phyloP scores from a whole-genome alignment of 2,888 invertebrate species.

The Lithodes maja region DNA sequence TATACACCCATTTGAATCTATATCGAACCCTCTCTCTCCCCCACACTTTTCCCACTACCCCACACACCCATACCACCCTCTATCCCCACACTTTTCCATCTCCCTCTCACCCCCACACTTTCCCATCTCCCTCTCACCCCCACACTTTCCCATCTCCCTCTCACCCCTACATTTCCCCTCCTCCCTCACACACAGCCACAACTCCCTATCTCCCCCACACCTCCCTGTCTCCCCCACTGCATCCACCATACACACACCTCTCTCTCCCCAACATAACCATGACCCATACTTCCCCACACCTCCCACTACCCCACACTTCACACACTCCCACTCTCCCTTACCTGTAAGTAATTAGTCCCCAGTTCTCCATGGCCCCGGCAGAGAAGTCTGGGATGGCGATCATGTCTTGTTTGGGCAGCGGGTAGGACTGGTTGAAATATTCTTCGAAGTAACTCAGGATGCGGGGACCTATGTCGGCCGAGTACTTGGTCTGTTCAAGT shows the following conservation, averaged over 20 bases:
- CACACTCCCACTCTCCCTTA: conserved; percentile 73
- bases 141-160: too few relatives aligned
- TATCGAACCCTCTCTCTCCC: too few relatives aligned
- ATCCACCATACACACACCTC: not conserved
- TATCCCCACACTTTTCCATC: too few relatives aligned
- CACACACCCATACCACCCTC: too few relatives aligned
- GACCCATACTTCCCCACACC: not conserved
- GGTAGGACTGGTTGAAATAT: conserved; percentile 79
- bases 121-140: too few relatives aligned
- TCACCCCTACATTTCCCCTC: too few relatives aligned
- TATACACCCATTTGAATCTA: too few relatives aligned
- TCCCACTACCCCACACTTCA: not conserved
- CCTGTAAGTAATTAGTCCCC: conserved; percentile 84
- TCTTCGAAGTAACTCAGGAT: conserved; percentile 79
- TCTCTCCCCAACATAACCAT: not conserved
- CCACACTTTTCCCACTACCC: too few relatives aligned
- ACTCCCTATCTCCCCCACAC: too few relatives aligned
- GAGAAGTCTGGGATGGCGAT: conserved; percentile 78
- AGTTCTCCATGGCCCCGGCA: conserved; percentile 87
- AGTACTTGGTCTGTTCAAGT: conserved; percentile 82
- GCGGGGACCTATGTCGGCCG: conserved; percentile 79
- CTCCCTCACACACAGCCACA: not conserved
- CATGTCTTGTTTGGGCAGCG: conserved; percentile 82
- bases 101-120: too few relatives aligned
- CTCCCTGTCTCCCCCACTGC: not conserved